Evolutionary conservation across 2,797 vertebrate genomes (phyloP).

Genomic region (Trichosurus vulpecula): DNA sequence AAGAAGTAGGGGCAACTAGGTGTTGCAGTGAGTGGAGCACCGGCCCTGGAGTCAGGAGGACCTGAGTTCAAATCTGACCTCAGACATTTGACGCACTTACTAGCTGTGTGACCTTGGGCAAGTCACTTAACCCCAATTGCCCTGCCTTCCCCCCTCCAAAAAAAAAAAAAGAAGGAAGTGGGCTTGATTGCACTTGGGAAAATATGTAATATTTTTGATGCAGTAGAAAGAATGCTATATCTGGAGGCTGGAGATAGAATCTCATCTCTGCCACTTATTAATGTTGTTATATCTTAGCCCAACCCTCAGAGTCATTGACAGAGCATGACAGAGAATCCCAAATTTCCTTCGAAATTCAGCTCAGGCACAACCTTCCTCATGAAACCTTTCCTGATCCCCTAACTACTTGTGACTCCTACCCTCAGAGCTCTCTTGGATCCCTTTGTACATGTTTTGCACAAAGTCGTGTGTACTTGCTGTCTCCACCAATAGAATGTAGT

Average conservation of each 20-base stretch:
- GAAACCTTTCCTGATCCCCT: background rate
- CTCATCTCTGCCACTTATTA: background rate
- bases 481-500: background rate
- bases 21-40: no score
- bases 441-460: background rate
- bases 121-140: no score
- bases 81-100: no score
- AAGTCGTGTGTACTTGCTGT: background rate
- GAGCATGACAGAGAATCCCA: background rate
- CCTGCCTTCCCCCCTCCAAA: no score
- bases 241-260: background rate
- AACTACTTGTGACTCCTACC: background rate
- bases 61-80: no score
- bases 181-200: background rate
- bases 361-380: background rate
- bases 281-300: background rate
- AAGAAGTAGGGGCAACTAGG: background rate
- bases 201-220: background rate
- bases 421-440: background rate
- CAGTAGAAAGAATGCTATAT: background rate
- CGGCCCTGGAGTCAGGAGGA: no score
- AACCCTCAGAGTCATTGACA: background rate
- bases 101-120: no score
- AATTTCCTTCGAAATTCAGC: background rate
- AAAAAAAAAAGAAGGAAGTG: background rate